A percentile compares a stretch with the other conserved stretches of the same genome.
phyloP scores from a whole-genome alignment of 2,113 vertebrate species.

The Aldabrachelys gigantea region DNA sequence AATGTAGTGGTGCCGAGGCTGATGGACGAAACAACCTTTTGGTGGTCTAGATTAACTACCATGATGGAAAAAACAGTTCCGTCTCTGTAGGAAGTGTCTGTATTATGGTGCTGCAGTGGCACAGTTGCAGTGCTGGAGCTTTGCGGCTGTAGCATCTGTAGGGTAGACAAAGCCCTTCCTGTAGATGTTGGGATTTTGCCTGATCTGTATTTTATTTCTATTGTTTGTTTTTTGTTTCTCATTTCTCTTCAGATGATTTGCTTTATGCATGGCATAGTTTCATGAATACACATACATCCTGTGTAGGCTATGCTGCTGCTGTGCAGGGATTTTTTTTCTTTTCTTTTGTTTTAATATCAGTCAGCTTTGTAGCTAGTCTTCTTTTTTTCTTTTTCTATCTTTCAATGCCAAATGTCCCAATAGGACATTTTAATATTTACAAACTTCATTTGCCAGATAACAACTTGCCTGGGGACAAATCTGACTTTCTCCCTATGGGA shows the following conservation, averaged over 20 bases:
- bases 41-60: not conserved
- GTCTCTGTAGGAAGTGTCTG: not conserved
- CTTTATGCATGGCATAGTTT: not conserved
- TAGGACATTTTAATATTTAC: constrained; percentile 61
- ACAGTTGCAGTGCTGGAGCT: not conserved
- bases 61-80: not conserved
- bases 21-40: not conserved
- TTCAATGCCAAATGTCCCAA: constrained; percentile 6
- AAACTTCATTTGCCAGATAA: constrained; percentile 54
- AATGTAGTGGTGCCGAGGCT: not conserved
- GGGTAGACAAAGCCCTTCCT: accelerated
- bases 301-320: constrained; percentile 15
- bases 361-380: not conserved
- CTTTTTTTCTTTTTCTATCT: not conserved
- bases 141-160: not conserved
- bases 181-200: not conserved
- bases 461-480: constrained; percentile 42
- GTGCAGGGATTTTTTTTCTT: not conserved
- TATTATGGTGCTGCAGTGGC: not conserved
- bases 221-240: not conserved
- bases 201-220: not conserved
- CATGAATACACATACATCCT: accelerated
- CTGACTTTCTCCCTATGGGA: constrained; percentile 48
- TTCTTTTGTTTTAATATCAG: not conserved
- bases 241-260: not conserved